These are phyloP conservation scores for Amiota minor DNA, from an alignment of 2,888 invertebrate genomes.

Conservation along the genomic window DNA sequence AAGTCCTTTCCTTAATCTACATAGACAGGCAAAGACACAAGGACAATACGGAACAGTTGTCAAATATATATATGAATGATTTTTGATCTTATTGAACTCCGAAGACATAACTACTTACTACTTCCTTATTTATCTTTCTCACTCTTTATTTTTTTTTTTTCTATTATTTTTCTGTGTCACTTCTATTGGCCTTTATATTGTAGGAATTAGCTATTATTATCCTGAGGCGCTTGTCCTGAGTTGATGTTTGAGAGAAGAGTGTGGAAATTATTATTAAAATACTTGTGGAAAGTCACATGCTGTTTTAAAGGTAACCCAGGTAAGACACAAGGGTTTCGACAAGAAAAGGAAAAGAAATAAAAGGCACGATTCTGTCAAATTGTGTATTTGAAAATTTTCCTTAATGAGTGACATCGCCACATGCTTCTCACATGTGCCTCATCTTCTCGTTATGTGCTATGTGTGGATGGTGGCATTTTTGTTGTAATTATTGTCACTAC, in stretches of 20 bases:
- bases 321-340: not conserved
- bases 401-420: not conserved
- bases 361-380: not conserved
- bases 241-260: no score
- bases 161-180: not conserved
- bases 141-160: no score
- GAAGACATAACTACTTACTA: no score
- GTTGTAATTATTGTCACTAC: not conserved
- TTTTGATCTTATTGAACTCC: not conserved
- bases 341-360: not conserved
- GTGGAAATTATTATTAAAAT: not conserved
- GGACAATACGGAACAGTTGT: not conserved
- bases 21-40: not conserved
- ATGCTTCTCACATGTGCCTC: constrained; percentile 9
- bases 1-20: not conserved
- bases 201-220: not conserved
- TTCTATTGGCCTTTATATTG: not conserved
- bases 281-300: constrained; percentile 12
- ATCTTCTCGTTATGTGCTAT: not conserved
- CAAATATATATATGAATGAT: not conserved
- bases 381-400: not conserved
- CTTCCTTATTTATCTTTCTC: no score
- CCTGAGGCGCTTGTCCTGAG: no score
- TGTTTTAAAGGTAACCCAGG: not conserved
- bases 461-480: no score